Percentiles rank a stretch among this genome's conserved stretches.
Conservation (phyloP, 2,113 vertebrate species). For the Stegostoma tigrinum region DNA sequence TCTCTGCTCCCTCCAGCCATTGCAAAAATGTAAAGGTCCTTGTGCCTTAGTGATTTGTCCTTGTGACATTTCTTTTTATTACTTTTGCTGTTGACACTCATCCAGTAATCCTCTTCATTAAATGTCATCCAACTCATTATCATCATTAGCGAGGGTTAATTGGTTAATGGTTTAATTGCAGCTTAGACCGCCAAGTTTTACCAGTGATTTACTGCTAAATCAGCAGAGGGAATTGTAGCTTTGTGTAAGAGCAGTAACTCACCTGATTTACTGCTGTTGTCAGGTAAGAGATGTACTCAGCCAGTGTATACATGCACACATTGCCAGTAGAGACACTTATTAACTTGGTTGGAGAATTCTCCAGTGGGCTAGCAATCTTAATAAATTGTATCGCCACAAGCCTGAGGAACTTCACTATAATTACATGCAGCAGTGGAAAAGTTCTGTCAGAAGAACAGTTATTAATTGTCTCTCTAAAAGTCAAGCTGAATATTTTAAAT, state of each 20-base stretch:
- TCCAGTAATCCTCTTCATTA: background rate
- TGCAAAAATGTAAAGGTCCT: background rate
- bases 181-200: background rate
- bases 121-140: slow-evolving; percentile 17
- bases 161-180: slow-evolving; percentile 24
- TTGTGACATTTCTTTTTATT: background rate
- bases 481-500: background rate
- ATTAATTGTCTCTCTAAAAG: background rate
- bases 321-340: background rate
- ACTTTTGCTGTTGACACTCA: background rate
- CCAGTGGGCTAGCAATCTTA: background rate
- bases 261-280: slow-evolving; percentile 33
- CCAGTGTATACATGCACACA: background rate
- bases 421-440: background rate
- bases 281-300: slow-evolving; percentile 13
- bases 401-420: background rate
- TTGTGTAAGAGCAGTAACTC: slow-evolving; percentile 19
- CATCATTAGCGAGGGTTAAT: slow-evolving; percentile 6
- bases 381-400: background rate
- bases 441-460: slow-evolving; percentile 13
- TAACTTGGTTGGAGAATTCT: slow-evolving; percentile 14
- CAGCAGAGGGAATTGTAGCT: slow-evolving; percentile 13
- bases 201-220: slow-evolving; percentile 4
- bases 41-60: background rate
- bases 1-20: background rate